Conservation (phyloP, 2,888 invertebrate genomes). For the Cancer borealis region DNA sequence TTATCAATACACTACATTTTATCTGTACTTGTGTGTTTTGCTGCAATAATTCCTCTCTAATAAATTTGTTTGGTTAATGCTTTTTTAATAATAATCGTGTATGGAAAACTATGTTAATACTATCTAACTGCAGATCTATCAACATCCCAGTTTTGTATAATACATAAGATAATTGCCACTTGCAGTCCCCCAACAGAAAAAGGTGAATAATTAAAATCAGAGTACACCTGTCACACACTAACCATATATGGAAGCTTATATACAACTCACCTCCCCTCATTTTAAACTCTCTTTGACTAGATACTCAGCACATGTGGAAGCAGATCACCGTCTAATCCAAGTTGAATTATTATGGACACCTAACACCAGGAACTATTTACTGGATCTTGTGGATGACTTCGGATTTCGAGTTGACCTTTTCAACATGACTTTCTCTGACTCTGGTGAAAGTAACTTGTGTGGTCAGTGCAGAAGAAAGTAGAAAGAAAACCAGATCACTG, state of each 20-base stretch:
- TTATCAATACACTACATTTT: neutral
- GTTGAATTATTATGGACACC: neutral
- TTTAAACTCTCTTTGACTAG: neutral
- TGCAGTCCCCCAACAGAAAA: neutral
- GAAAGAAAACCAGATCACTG: slow-evolving; percentile 38
- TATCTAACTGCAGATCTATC: neutral
- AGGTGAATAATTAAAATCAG: neutral
- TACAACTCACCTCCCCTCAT: neutral
- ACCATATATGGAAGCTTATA: neutral
- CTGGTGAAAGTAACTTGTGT: slow-evolving; percentile 23
- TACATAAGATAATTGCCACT: neutral
- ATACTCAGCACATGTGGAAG: neutral
- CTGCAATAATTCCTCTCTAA: neutral
- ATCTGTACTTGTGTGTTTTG: neutral
- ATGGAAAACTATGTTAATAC: neutral
- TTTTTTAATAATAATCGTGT: neutral
- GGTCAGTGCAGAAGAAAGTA: slow-evolving; percentile 37
- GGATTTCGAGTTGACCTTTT: slow-evolving; percentile 43
- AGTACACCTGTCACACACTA: neutral
- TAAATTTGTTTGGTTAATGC: neutral
- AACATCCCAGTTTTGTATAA: neutral
- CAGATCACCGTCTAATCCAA: neutral
- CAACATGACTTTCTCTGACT: slow-evolving; percentile 31
- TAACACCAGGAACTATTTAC: neutral
- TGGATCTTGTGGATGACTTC: slow-evolving; percentile 30